Conservation (phyloP, 2,888 invertebrate species). For the Tachina fera region DNA sequence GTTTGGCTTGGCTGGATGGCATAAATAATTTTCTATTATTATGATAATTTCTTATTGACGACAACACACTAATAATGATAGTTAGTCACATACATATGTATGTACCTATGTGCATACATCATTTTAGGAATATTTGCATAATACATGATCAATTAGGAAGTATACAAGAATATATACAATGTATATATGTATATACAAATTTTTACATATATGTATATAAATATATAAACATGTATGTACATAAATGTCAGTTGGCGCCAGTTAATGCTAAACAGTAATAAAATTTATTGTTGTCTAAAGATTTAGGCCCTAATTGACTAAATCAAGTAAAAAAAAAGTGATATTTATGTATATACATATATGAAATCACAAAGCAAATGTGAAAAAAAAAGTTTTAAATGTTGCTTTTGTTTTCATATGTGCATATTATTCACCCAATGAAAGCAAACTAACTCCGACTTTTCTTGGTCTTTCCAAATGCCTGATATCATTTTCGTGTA, state of each 20-base stretch:
- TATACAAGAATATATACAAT: not conserved
- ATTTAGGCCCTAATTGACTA: too few relatives aligned
- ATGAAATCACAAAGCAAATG: not conserved
- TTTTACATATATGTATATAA: not conserved
- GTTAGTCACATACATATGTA: not conserved
- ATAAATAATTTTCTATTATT: slow-evolving; percentile 13
- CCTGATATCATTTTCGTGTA: too few relatives aligned
- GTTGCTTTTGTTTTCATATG: too few relatives aligned
- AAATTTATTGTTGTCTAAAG: too few relatives aligned
- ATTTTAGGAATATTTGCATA: slow-evolving; percentile 19
- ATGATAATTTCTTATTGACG: slow-evolving; percentile 3
- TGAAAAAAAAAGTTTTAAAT: not conserved
- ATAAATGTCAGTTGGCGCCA: not conserved
- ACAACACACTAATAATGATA: not conserved
- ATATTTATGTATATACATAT: not conserved
- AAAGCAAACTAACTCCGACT: too few relatives aligned
- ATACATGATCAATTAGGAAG: slow-evolving; percentile 6
- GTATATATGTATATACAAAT: not conserved
- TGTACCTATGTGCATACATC: too few relatives aligned
- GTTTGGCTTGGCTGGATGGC: not conserved
- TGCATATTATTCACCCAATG: too few relatives aligned
- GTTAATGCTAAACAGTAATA: too few relatives aligned
- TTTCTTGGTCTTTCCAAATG: too few relatives aligned
- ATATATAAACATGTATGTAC: not conserved
- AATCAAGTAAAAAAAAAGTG: too few relatives aligned